Percentiles rank a stretch among this genome's conserved stretches.
These are phyloP conservation scores for Cathartes aura DNA, from an alignment of 2,113 vertebrate genomes.

Conservation along the genomic window DNA sequence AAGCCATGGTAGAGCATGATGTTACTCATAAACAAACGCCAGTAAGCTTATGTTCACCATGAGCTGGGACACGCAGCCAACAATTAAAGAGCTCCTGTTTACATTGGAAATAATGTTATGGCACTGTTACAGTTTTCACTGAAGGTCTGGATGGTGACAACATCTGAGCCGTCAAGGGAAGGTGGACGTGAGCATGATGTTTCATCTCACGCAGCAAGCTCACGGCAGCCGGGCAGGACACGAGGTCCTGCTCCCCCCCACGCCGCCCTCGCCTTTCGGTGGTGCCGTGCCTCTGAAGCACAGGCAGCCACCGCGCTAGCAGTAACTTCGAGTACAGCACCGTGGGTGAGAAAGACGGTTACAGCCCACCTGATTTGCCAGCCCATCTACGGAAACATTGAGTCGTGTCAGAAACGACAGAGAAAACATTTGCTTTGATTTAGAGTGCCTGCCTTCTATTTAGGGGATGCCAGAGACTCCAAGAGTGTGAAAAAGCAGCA, in stretches of 20 bases:
- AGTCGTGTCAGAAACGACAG: neutral
- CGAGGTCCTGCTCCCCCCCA: fast-evolving
- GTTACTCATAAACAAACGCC: neutral
- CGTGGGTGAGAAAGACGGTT: neutral
- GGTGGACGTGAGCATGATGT: neutral
- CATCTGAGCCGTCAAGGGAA: neutral
- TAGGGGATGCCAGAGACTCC: neutral
- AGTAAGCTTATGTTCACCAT: neutral
- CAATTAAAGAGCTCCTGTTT: neutral
- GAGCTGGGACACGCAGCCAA: neutral
- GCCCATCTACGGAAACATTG: neutral
- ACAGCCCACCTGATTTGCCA: constrained; percentile 31
- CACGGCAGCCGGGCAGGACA: neutral
- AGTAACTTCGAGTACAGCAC: neutral
- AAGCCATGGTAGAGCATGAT: neutral
- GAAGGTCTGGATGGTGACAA: neutral
- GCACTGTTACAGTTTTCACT: neutral
- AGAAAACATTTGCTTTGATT: constrained; percentile 39
- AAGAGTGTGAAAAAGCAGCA: neutral
- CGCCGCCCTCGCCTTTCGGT: fast-evolving
- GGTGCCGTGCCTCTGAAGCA: neutral
- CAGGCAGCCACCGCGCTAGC: neutral
- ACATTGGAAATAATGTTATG: neutral
- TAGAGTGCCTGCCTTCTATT: constrained; percentile 18
- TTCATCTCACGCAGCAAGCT: neutral